Evolutionary conservation across 2,113 vertebrate genomes (phyloP).

Genomic region (Enhydra lutris): DNA sequence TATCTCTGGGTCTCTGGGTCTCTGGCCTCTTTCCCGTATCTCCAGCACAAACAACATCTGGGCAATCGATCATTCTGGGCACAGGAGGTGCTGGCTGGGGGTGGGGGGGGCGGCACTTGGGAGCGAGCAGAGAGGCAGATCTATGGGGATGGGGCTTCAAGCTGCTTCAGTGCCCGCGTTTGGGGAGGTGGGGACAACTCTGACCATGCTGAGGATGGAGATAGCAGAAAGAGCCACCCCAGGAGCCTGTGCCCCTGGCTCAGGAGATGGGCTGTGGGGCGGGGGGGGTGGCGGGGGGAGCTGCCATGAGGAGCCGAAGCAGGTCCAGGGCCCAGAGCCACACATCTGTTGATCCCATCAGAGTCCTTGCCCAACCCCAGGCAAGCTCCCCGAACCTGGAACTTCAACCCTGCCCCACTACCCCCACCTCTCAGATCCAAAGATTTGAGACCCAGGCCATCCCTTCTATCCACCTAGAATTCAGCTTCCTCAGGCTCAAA

Average conservation of each 20-base stretch:
- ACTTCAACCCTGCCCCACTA: background rate
- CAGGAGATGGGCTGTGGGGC: background rate
- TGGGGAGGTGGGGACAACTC: background rate
- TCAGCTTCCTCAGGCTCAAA: background rate
- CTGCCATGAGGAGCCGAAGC: constrained; percentile 54
- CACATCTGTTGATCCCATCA: constrained; percentile 75
- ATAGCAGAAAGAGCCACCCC: background rate
- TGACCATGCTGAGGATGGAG: background rate
- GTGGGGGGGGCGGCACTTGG: background rate
- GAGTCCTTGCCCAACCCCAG: constrained; percentile 22
- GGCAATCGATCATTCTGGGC: constrained; percentile 67
- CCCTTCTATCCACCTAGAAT: background rate
- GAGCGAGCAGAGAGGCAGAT: background rate
- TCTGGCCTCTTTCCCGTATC: constrained; percentile 57
- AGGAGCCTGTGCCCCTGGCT: background rate
- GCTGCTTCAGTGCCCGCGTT: background rate
- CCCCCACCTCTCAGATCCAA: background rate
- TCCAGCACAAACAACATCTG: constrained; percentile 78
- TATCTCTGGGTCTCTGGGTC: constrained; percentile 50
- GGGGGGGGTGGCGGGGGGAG: background rate
- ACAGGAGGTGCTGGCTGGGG: background rate
- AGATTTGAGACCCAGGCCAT: background rate
- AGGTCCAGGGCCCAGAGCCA: constrained; percentile 61
- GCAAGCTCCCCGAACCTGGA: constrained; percentile 63
- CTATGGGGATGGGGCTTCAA: background rate